A percentile compares a stretch with the other conserved stretches of the same genome.
phyloP scores from a whole-genome alignment of 2,888 invertebrate genomes.

The Timema podura region DNA sequence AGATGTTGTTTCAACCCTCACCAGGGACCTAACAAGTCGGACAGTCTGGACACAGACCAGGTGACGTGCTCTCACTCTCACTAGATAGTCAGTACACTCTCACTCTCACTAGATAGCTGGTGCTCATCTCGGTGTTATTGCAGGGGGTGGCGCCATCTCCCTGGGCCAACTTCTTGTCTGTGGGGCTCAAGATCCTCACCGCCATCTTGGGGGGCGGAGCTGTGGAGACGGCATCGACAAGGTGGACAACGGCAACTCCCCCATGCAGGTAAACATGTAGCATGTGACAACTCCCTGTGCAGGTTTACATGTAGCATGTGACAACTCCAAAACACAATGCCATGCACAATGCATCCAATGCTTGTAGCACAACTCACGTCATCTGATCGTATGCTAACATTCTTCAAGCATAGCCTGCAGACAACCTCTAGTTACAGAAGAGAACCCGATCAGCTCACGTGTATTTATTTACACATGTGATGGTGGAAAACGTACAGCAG shows the following conservation, averaged over 20 bases:
- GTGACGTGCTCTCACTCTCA: not conserved
- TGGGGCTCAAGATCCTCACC: slow-evolving; percentile 81
- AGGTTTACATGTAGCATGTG: too few species aligned
- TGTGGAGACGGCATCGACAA: slow-evolving; percentile 81
- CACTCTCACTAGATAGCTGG: not conserved
- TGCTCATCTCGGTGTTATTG: not conserved
- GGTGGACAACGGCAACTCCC: slow-evolving; percentile 75
- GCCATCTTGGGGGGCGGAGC: slow-evolving; percentile 72
- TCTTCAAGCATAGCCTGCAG: too few species aligned
- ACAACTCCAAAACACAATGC: too few species aligned
- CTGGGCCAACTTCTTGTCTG: slow-evolving; percentile 82
- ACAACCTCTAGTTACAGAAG: too few species aligned
- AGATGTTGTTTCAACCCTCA: slow-evolving; percentile 77
- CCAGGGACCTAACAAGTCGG: slow-evolving; percentile 73
- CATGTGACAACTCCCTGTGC: too few species aligned
- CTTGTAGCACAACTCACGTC: too few species aligned
- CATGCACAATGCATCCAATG: too few species aligned
- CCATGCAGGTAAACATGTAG: slow-evolving; percentile 68
- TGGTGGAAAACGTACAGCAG: too few species aligned
- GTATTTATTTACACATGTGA: too few species aligned
- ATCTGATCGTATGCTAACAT: too few species aligned
- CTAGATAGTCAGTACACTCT: not conserved
- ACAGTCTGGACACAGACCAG: slow-evolving; percentile 60
- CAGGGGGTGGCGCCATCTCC: slow-evolving; percentile 60
- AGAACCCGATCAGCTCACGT: too few species aligned